phyloP scores from a whole-genome alignment of 2,113 vertebrate species.

The Lipotes vexillifer region DNA sequence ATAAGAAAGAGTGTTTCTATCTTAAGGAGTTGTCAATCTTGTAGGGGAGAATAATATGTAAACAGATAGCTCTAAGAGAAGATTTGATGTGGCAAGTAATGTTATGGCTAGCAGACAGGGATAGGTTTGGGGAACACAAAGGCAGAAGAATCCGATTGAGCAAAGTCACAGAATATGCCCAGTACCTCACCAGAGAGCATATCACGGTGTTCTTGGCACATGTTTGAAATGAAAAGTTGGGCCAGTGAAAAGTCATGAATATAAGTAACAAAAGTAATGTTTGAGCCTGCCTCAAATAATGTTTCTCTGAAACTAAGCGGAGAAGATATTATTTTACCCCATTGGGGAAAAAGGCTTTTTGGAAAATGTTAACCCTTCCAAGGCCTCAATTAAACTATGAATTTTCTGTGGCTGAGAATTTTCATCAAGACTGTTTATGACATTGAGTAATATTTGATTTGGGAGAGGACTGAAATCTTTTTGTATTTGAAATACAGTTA shows the following conservation, averaged over 20 bases:
- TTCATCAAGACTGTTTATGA: not conserved
- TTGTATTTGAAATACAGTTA: not conserved
- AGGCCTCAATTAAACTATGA: not conserved
- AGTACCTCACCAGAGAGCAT: not conserved
- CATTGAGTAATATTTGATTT: not conserved
- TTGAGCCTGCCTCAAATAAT: not conserved
- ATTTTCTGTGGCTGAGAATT: conserved; percentile 19
- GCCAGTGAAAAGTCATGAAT: not conserved
- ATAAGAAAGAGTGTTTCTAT: not conserved
- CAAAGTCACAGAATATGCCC: not conserved
- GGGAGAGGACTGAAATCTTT: not conserved
- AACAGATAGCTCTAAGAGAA: not conserved
- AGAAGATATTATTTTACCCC: conserved; percentile 10
- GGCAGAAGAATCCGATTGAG: not conserved
- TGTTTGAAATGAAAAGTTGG: not conserved
- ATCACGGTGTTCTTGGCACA: not conserved
- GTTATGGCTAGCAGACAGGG: not conserved
- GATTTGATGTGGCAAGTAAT: not conserved
- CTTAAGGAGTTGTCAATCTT: not conserved
- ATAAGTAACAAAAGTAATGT: not conserved
- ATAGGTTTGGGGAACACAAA: not conserved
- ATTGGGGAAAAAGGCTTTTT: not conserved
- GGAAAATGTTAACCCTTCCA: conserved; percentile 20
- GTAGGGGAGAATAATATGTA: not conserved
- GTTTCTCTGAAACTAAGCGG: conserved; percentile 37